A percentile compares a stretch with the other conserved stretches of the same genome.
Evolutionary conservation across 23 tunicate species (phyloP).

Genomic region (Oikopleura dioica): DNA sequence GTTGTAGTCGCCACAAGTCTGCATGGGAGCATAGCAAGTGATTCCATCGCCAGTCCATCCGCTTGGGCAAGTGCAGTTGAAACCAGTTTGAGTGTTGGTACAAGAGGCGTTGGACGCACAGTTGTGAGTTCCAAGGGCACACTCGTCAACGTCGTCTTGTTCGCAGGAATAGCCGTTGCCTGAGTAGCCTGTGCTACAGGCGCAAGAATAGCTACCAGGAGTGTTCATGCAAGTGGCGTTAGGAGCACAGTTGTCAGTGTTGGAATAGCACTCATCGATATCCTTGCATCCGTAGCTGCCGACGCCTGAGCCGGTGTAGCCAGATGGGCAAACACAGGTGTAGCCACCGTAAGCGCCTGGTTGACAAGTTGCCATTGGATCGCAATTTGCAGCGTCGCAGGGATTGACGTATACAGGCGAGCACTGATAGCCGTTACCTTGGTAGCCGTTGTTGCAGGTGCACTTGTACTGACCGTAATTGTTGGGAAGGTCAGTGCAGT

Average conservation of each 20-base stretch:
- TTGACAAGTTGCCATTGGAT: not conserved
- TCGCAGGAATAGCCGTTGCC: not conserved
- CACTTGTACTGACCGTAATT: not conserved
- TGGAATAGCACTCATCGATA: not conserved
- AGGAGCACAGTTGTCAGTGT: not conserved
- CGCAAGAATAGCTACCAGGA: not conserved
- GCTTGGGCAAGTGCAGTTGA: not conserved
- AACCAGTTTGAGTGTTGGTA: constrained; percentile 3
- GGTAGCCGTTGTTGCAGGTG: not conserved
- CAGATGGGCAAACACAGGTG: not conserved
- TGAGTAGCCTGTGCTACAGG: not conserved
- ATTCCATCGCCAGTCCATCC: constrained; percentile 11
- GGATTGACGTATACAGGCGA: not conserved
- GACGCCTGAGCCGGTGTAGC: not conserved
- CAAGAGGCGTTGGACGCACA: not conserved
- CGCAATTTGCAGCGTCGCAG: not conserved
- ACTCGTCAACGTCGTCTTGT: constrained; percentile 3
- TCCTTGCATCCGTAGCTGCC: not conserved
- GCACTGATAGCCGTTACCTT: not conserved
- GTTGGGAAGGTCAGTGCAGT: not conserved
- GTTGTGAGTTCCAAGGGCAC: not conserved
- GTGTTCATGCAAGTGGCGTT: not conserved
- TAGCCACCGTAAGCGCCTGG: not conserved
- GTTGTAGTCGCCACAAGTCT: not conserved
- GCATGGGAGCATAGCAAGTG: not conserved